These are phyloP conservation scores for Drusus annulatus DNA, from an alignment of 1,140 invertebrate genomes.

Conservation along the genomic window DNA sequence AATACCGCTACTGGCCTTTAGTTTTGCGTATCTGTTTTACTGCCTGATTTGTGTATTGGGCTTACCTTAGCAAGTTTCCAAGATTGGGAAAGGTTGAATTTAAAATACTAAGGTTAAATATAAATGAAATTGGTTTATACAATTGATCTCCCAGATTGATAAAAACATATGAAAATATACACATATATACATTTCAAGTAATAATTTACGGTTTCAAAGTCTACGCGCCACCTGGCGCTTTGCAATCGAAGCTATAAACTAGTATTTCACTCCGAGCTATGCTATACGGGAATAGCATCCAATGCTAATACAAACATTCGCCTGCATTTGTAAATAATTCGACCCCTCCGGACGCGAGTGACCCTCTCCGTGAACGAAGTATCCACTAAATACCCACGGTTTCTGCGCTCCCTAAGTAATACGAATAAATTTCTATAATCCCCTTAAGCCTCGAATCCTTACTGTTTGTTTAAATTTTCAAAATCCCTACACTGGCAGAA, in stretches of 20 bases:
- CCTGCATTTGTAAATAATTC: constrained; percentile 43
- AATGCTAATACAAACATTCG: no score
- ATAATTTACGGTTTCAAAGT: no score
- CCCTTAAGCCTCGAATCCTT: constrained; percentile 47
- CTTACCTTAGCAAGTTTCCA: no score
- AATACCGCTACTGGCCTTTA: no score
- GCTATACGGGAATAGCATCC: constrained; percentile 20
- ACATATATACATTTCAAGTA: no score
- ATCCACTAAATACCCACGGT: constrained; percentile 29
- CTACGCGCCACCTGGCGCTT: constrained; percentile 8
- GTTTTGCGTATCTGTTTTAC: no score
- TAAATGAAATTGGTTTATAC: no score
- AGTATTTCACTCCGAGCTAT: constrained; percentile 20
- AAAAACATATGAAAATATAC: no score
- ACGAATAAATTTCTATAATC: constrained; percentile 50
- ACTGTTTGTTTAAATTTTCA: constrained; percentile 46
- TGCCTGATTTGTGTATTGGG: no score
- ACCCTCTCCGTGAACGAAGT: constrained; percentile 12
- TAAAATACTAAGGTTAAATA: no score
- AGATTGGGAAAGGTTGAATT: no score
- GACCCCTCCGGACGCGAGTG: not conserved
- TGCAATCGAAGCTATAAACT: constrained; percentile 43
- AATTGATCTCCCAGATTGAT: no score
- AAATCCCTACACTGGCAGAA: constrained; percentile 20
- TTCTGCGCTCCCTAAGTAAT: constrained; percentile 48